These are phyloP conservation scores for Norana najaformis DNA, from an alignment of 2,888 invertebrate genomes.

Conservation along the genomic window DNA sequence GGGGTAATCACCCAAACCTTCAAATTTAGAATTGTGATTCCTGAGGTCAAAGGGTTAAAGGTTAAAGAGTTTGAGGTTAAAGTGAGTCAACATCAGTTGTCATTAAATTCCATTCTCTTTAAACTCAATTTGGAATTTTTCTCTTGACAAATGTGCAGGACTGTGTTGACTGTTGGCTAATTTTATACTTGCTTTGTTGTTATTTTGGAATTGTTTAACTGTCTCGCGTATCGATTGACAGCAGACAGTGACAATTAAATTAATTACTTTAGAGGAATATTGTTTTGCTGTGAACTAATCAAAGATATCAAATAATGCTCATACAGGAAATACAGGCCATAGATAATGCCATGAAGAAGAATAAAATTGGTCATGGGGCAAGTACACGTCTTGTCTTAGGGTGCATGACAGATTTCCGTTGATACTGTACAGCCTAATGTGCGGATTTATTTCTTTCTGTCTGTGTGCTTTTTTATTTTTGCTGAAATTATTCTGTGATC, in stretches of 20 bases:
- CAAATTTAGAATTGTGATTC: no score
- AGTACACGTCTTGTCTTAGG: slow-evolving; percentile 33
- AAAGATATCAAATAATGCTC: not conserved
- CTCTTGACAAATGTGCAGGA: not conserved
- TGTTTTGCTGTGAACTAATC: not conserved
- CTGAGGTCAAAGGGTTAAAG: no score
- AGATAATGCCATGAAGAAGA: slow-evolving; percentile 44
- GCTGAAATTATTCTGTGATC: not conserved
- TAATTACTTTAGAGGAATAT: not conserved
- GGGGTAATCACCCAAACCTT: no score
- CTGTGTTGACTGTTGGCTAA: not conserved
- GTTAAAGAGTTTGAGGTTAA: not conserved
- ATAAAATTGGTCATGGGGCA: slow-evolving; percentile 45
- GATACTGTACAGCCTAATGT: not conserved
- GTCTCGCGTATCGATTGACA: not conserved
- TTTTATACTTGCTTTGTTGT: not conserved
- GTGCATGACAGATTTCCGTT: not conserved
- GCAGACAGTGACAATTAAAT: not conserved
- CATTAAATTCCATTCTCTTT: not conserved
- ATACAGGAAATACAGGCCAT: slow-evolving; percentile 46
- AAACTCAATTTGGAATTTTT: not conserved
- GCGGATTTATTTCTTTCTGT: not conserved
- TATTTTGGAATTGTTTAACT: not conserved
- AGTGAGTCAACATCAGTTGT: not conserved
- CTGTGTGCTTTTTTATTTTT: not conserved